Conservation (phyloP, 2,797 vertebrate species). For the Synaphobranchus kaupii region DNA sequence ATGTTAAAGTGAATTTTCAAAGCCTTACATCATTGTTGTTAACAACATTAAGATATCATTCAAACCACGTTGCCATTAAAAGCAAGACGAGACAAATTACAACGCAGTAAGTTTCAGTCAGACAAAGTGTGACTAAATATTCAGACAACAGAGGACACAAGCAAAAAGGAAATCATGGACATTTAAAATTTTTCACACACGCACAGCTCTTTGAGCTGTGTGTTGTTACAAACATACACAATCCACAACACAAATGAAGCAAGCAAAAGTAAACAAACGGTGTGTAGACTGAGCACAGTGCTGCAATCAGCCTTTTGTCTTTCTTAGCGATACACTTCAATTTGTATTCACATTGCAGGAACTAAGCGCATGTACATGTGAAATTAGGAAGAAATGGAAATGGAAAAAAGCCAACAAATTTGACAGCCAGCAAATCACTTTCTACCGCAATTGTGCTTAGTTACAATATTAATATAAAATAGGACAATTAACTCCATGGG, state of each 20-base stretch:
- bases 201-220: not conserved
- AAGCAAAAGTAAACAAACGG: not conserved
- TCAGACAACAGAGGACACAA: not conserved
- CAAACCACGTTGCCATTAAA: slow-evolving; percentile 29
- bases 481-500: slow-evolving; percentile 10
- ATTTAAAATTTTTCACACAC: not conserved
- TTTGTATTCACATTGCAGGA: not conserved
- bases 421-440: slow-evolving; percentile 2
- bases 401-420: not conserved
- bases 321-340: not conserved
- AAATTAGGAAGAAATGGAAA: not conserved
- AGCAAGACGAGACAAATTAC: slow-evolving; percentile 20
- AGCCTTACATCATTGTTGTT: slow-evolving; percentile 34
- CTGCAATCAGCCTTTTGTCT: not conserved
- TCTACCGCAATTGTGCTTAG: slow-evolving; percentile 9
- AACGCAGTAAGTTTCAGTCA: slow-evolving; percentile 8
- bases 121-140: not conserved
- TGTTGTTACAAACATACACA: not conserved
- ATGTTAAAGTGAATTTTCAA: slow-evolving; percentile 38
- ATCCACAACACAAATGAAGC: not conserved
- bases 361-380: not conserved
- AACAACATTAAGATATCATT: slow-evolving; percentile 25
- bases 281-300: not conserved
- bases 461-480: not conserved
- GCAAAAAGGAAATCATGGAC: not conserved